Percentiles rank a stretch among this genome's conserved stretches.
Conservation (phyloP, 2,797 vertebrate genomes). For the Cyprinella venusta region DNA sequence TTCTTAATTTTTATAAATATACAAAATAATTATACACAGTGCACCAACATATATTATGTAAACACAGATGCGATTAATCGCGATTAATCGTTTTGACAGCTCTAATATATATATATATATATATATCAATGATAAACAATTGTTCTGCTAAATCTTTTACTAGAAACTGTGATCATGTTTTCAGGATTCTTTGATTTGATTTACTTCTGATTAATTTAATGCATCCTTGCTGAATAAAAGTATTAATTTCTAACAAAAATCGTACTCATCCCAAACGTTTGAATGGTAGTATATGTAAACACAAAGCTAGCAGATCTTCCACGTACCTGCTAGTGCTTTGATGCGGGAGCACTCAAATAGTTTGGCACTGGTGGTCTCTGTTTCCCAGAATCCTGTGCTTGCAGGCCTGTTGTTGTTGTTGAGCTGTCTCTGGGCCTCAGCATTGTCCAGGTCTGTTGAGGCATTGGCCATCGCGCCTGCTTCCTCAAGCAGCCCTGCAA, state of each 20-base stretch:
- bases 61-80: too few relatives aligned
- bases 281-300: background rate
- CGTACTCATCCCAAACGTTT: background rate
- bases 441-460: slow-evolving; percentile 89
- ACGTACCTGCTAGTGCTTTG: slow-evolving; percentile 87
- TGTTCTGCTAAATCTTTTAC: background rate
- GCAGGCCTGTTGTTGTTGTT: slow-evolving; percentile 88
- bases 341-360: slow-evolving; percentile 93
- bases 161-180: background rate
- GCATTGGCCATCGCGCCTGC: slow-evolving; percentile 83
- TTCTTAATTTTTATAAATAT: too few relatives aligned
- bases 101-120: background rate
- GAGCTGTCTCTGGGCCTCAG: slow-evolving; percentile 84
- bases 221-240: background rate
- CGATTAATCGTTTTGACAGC: too few relatives aligned
- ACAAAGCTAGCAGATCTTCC: slow-evolving; percentile 21
- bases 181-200: background rate
- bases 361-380: slow-evolving; percentile 83
- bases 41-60: too few relatives aligned
- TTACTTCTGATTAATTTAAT: background rate
- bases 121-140: background rate
- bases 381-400: slow-evolving; percentile 83
- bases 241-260: background rate
- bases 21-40: too few relatives aligned
- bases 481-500: slow-evolving; percentile 52